These are phyloP conservation scores for Salmo trutta DNA, from an alignment of 2,797 vertebrate genomes.

Conservation along the genomic window DNA sequence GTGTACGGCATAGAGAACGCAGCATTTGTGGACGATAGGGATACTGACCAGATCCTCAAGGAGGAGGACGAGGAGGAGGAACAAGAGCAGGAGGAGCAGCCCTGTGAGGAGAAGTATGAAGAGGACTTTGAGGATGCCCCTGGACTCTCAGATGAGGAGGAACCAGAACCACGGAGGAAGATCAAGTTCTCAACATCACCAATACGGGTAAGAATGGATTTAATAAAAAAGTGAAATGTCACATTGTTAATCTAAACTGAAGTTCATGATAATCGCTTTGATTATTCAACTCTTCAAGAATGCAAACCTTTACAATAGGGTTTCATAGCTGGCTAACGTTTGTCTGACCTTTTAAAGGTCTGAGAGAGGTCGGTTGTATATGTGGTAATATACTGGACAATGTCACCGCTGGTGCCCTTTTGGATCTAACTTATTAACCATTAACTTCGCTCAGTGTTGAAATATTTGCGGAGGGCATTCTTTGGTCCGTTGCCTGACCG, in stretches of 20 bases:
- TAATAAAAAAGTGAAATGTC: conserved; percentile 12
- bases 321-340: neutral
- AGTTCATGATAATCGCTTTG: neutral
- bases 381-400: neutral
- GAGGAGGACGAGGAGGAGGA: conserved; percentile 60
- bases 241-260: conserved; percentile 19
- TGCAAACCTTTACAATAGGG: neutral
- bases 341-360: neutral
- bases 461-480: conserved; percentile 10
- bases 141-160: conserved; percentile 90
- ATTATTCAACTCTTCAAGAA: neutral
- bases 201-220: conserved; percentile 78
- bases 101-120: conserved; percentile 82
- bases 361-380: neutral
- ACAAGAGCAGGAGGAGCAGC: conserved; percentile 70
- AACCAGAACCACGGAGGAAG: conserved; percentile 75
- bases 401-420: conserved; percentile 8
- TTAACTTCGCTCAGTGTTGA: conserved; percentile 46
- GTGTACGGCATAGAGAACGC: conserved; percentile 90
- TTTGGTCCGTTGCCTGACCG: conserved; percentile 36
- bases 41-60: conserved; percentile 75
- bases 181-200: conserved; percentile 87
- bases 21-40: conserved; percentile 87
- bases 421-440: conserved; percentile 49
- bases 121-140: conserved; percentile 77